Percentiles rank a stretch among this genome's conserved stretches.
Evolutionary conservation across 1,140 invertebrate species (phyloP).

Genomic region (Drosophila sproati): DNA sequence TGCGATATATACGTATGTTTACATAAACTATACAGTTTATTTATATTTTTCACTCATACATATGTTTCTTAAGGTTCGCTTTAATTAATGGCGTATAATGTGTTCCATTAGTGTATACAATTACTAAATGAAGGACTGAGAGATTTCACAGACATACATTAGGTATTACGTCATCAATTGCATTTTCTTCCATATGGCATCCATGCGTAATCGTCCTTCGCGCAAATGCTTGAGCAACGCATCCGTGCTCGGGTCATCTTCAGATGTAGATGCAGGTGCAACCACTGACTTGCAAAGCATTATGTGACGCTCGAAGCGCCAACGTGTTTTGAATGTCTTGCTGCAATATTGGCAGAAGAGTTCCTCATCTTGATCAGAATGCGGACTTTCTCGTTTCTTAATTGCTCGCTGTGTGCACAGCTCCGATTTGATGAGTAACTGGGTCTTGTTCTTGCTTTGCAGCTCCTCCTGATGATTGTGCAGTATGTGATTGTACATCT

Average conservation of each 20-base stretch:
- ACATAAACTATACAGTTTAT: too few relatives aligned
- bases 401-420: slow-evolving; percentile 19
- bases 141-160: not conserved
- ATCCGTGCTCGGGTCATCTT: slow-evolving; percentile 32
- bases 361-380: slow-evolving; percentile 16
- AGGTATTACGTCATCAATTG: slow-evolving; percentile 17
- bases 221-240: slow-evolving; percentile 47
- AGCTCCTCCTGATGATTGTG: slow-evolving; percentile 69
- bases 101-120: too few relatives aligned
- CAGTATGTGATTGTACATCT: slow-evolving; percentile 73
- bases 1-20: too few relatives aligned
- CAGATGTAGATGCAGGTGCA: not conserved
- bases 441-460: slow-evolving; percentile 65
- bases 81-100: too few relatives aligned
- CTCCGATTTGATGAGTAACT: slow-evolving; percentile 60
- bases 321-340: slow-evolving; percentile 39
- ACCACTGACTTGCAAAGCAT: slow-evolving; percentile 24
- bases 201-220: slow-evolving; percentile 50
- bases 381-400: slow-evolving; percentile 1
- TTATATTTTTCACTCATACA: too few relatives aligned
- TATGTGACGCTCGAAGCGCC: slow-evolving; percentile 51
- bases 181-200: slow-evolving; percentile 43
- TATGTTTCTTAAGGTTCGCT: too few relatives aligned
- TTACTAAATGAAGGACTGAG: too few relatives aligned
- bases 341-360: slow-evolving; percentile 46